Conservation (phyloP, 2,113 vertebrate species). For the Myiozetetes cayanensis region DNA sequence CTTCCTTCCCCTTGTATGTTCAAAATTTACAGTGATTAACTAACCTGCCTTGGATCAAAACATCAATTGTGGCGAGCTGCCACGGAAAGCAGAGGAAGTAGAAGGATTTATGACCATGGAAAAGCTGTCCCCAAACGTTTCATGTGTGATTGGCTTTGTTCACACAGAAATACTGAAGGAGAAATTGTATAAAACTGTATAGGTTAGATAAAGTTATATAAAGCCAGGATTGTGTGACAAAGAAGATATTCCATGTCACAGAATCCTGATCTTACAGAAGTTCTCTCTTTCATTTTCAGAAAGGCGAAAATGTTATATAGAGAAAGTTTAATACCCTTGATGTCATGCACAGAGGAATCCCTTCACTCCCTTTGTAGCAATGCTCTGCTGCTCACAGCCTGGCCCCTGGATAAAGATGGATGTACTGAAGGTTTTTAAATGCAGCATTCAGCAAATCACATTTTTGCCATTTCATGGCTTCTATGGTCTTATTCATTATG, state of each 20-base stretch:
- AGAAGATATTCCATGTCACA: not conserved
- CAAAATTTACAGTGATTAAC: not conserved
- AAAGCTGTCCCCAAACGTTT: not conserved
- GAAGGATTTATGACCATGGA: not conserved
- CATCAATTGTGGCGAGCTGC: not conserved
- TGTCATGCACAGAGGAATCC: not conserved
- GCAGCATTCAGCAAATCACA: not conserved
- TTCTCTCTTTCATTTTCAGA: not conserved
- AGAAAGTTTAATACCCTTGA: not conserved
- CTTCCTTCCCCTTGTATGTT: not conserved
- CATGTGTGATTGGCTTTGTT: not conserved
- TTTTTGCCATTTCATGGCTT: not conserved
- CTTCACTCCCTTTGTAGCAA: not conserved
- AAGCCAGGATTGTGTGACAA: not conserved
- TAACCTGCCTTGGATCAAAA: not conserved
- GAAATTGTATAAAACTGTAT: not conserved
- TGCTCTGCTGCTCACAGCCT: not conserved
- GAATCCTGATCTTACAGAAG: not conserved
- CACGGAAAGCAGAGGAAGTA: not conserved
- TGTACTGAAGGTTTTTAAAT: not conserved
- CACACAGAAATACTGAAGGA: not conserved
- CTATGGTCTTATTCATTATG: not conserved
- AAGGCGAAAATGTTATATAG: not conserved
- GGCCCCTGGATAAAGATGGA: not conserved
- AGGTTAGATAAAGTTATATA: not conserved